These are phyloP conservation scores for Cerceris ruficornis DNA, from an alignment of 2,888 invertebrate species.

Conservation along the genomic window DNA sequence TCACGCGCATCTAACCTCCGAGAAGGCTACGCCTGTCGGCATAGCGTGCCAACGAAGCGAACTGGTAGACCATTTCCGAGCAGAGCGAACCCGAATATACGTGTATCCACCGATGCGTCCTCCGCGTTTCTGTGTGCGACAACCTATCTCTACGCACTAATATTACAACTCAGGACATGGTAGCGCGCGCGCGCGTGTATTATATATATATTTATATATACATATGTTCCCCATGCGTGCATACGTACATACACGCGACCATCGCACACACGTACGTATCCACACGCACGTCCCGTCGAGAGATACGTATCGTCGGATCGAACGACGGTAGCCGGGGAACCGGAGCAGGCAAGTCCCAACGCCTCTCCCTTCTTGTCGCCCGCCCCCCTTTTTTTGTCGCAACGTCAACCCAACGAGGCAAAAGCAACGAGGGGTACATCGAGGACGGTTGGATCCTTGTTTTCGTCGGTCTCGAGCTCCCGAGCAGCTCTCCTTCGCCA, in stretches of 20 bases:
- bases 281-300: constrained; percentile 44
- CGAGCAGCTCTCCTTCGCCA: neutral
- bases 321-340: constrained; percentile 66
- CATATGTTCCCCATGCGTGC: neutral
- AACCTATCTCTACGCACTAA: constrained; percentile 27
- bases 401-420: constrained; percentile 58
- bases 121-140: neutral
- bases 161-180: neutral
- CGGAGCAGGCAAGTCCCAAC: constrained; percentile 61
- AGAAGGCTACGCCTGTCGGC: constrained; percentile 68
- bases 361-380: constrained; percentile 54
- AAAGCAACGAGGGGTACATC: constrained; percentile 47
- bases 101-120: constrained; percentile 28
- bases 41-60: constrained; percentile 54
- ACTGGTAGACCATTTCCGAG: constrained; percentile 52
- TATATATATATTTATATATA: neutral
- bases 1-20: constrained; percentile 69
- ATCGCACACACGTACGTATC: constrained; percentile 7
- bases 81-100: constrained; percentile 50
- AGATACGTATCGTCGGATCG: constrained; percentile 66
- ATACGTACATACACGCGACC: neutral
- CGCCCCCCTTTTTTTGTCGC: constrained; percentile 44
- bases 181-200: neutral
- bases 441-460: constrained; percentile 51
- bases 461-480: constrained; percentile 50